These are phyloP conservation scores for Cacatua alba DNA, from an alignment of 2,113 vertebrate species.

Conservation along the genomic window DNA sequence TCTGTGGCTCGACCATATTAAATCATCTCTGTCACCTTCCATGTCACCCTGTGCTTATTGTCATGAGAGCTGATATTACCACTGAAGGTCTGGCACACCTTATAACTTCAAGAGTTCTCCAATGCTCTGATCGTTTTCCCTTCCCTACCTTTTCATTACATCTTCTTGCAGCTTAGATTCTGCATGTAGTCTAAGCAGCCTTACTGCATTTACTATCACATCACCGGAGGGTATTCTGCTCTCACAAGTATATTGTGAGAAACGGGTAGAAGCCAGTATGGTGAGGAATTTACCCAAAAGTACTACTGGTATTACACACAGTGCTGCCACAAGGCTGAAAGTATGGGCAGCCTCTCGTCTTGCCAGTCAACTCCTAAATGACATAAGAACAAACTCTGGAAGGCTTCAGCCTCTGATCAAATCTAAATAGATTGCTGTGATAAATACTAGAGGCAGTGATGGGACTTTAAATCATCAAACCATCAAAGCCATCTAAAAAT, in stretches of 20 bases:
- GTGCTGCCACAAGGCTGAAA: not conserved
- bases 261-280: not conserved
- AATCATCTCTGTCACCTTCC: not conserved
- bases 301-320: not conserved
- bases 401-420: not conserved
- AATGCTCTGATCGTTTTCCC: not conserved
- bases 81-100: not conserved
- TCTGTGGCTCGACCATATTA: not conserved
- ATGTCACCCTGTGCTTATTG: not conserved
- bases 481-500: conserved; percentile 52
- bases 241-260: not conserved
- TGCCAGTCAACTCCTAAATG: not conserved
- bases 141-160: not conserved
- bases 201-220: not conserved
- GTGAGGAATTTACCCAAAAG: not conserved
- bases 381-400: not conserved
- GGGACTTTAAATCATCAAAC: conserved; percentile 26
- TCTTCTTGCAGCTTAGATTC: not conserved
- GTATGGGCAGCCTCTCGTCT: not conserved
- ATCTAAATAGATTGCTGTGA: conserved; percentile 24
- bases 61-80: not conserved
- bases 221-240: not conserved
- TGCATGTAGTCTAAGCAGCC: not conserved
- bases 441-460: conserved; percentile 29
- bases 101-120: not conserved